Evolutionary conservation across 2,113 vertebrate species (phyloP).

Genomic region (Strix aluco): DNA sequence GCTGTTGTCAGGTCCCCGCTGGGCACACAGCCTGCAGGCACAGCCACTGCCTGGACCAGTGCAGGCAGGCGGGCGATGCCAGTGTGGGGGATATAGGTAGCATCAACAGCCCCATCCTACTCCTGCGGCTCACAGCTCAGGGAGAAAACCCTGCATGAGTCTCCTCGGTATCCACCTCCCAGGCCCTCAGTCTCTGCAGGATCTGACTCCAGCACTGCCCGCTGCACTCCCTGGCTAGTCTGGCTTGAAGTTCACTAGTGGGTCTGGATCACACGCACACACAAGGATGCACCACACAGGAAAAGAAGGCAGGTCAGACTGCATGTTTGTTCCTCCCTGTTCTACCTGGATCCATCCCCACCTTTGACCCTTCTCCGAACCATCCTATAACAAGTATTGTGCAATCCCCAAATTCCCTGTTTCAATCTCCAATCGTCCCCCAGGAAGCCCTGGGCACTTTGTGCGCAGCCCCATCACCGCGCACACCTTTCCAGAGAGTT

Average conservation of each 20-base stretch:
- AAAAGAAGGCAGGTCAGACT: neutral
- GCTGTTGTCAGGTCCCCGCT: neutral
- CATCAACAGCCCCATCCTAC: neutral
- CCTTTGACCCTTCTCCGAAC: neutral
- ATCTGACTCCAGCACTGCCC: neutral
- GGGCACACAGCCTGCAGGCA: neutral
- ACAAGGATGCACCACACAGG: neutral
- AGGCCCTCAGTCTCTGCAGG: neutral
- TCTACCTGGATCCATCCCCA: neutral
- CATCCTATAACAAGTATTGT: neutral
- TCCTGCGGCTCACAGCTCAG: neutral
- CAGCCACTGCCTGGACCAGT: too few species aligned
- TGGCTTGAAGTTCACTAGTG: neutral
- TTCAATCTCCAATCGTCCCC: neutral
- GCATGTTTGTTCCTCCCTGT: neutral
- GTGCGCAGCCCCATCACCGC: fast-evolving
- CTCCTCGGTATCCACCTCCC: neutral
- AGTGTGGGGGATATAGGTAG: fast-evolving
- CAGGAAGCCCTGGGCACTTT: neutral
- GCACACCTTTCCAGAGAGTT: neutral
- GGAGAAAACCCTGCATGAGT: neutral
- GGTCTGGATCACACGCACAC: neutral
- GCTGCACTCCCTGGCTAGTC: neutral
- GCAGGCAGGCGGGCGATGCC: neutral
- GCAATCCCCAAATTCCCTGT: neutral